Evolutionary conservation across 2,113 vertebrate genomes (phyloP).

Genomic region (Drymodes brunneopygia): DNA sequence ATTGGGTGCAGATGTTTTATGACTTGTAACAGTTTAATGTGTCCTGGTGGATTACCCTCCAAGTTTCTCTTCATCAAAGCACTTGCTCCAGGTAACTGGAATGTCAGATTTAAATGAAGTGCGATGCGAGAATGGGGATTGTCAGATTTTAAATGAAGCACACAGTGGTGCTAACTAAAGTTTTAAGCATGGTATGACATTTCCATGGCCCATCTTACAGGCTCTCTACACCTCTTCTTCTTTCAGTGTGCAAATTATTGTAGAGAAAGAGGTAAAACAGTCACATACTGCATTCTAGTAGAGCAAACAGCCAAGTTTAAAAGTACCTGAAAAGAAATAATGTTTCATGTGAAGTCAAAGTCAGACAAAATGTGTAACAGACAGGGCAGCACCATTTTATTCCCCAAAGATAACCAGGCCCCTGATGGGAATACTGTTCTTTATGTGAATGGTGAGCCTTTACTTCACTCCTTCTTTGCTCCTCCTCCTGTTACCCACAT

Average conservation of each 20-base stretch:
- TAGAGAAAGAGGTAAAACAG: background rate
- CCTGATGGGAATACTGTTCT: background rate
- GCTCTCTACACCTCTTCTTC: background rate
- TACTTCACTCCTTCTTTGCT: background rate
- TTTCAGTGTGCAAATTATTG: background rate
- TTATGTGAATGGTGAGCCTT: background rate
- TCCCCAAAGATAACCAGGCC: background rate
- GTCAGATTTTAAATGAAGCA: slow-evolving; percentile 34
- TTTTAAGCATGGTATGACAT: slow-evolving; percentile 23
- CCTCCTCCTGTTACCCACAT: background rate
- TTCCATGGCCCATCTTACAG: background rate
- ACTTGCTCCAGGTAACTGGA: slow-evolving; percentile 47
- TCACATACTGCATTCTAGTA: background rate
- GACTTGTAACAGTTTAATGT: slow-evolving; percentile 67
- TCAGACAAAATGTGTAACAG: background rate
- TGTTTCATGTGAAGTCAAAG: background rate
- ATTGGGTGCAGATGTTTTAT: slow-evolving; percentile 65
- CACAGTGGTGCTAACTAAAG: slow-evolving; percentile 9
- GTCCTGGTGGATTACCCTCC: slow-evolving; percentile 57
- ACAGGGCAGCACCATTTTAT: background rate
- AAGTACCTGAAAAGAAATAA: background rate
- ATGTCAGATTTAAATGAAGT: slow-evolving; percentile 57
- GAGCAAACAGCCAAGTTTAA: background rate
- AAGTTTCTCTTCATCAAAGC: slow-evolving; percentile 58
- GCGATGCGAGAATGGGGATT: slow-evolving; percentile 28